phyloP scores from a whole-genome alignment of 1,140 invertebrate genomes.

The Cotesia vestalis region DNA sequence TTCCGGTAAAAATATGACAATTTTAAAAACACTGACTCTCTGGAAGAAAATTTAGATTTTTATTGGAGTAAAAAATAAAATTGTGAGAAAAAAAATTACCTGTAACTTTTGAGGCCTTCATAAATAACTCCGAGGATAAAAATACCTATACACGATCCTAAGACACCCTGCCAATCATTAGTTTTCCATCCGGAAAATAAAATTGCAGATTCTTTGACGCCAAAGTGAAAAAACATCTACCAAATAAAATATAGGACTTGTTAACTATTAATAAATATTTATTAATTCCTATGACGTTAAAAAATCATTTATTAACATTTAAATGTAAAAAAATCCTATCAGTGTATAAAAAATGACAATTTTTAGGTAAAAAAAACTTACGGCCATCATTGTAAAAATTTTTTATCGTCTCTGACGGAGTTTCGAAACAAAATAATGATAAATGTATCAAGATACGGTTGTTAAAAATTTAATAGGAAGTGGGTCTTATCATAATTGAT shows the following conservation, averaged over 20 bases:
- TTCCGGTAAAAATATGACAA: background rate
- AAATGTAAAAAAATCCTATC: no score
- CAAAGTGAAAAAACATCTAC: slow-evolving; percentile 60
- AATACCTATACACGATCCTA: slow-evolving; percentile 55
- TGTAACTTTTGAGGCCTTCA: slow-evolving; percentile 59
- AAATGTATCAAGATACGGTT: no score
- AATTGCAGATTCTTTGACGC: slow-evolving; percentile 52
- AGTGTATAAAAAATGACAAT: background rate
- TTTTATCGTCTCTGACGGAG: no score
- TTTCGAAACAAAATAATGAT: no score
- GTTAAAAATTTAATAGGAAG: no score
- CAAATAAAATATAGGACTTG: background rate
- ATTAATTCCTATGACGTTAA: no score
- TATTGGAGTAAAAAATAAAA: background rate
- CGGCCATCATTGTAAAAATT: background rate
- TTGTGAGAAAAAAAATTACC: slow-evolving; percentile 42
- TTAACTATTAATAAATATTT: no score
- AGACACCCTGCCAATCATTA: slow-evolving; percentile 49
- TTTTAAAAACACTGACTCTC: slow-evolving; percentile 4
- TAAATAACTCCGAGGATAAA: slow-evolving; percentile 53
- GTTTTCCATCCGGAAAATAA: slow-evolving; percentile 56
- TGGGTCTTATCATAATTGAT: no score
- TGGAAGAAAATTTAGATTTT: background rate
- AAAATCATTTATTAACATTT: no score
- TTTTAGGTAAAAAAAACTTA: background rate